These are phyloP conservation scores for Indicator indicator DNA, from an alignment of 2,113 vertebrate species.

Conservation along the genomic window DNA sequence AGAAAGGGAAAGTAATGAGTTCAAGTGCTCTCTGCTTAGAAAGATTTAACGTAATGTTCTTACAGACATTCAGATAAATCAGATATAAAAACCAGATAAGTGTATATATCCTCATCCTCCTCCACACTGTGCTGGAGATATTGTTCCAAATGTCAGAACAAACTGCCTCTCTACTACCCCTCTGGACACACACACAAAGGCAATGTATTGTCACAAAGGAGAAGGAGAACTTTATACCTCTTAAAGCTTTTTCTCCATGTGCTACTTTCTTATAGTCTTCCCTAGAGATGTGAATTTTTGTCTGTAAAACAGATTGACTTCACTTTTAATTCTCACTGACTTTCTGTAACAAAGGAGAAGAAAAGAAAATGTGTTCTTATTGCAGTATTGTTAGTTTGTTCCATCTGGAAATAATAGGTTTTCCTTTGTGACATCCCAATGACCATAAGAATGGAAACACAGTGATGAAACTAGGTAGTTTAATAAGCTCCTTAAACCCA, in stretches of 20 bases:
- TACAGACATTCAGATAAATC: not conserved
- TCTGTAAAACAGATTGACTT: not conserved
- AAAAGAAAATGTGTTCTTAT: not conserved
- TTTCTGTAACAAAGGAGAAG: not conserved
- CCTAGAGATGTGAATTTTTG: not conserved
- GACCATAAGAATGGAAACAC: not conserved
- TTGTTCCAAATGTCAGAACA: not conserved
- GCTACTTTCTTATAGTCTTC: not conserved
- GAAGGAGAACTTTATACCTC: not conserved
- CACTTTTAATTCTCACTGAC: not conserved
- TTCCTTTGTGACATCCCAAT: not conserved
- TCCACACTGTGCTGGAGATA: not conserved
- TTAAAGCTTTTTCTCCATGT: not conserved
- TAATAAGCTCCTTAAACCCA: not conserved
- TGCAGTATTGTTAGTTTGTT: not conserved
- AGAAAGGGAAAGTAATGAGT: not conserved
- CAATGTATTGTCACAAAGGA: not conserved
- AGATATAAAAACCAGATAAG: not conserved
- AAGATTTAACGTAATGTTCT: not conserved
- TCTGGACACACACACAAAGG: not conserved
- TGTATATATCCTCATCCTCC: not conserved
- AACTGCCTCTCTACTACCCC: not conserved
- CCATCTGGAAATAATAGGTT: not conserved
- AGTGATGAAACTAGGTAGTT: not conserved
- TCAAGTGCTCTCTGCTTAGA: not conserved